Conservation (phyloP, 2,888 invertebrate species). For the Agrochola litura region DNA sequence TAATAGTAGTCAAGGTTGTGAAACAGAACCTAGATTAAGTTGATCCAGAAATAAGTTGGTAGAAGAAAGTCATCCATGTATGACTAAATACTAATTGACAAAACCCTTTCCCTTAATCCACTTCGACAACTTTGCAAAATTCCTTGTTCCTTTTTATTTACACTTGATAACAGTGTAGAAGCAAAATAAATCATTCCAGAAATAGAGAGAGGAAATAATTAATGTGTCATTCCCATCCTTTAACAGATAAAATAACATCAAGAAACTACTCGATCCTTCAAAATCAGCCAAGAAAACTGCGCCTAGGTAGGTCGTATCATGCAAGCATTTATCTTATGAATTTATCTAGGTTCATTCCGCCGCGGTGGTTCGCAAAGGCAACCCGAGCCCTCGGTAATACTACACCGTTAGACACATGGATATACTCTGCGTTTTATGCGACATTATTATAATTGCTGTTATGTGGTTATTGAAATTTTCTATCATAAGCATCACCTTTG, state of each 20-base stretch:
- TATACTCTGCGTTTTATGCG: conserved; percentile 55
- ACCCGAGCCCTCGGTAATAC: conserved; percentile 64
- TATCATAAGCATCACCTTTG: conserved; percentile 30
- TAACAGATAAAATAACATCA: conserved; percentile 38
- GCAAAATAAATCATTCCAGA: conserved; percentile 8
- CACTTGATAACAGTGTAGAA: background rate
- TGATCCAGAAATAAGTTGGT: background rate
- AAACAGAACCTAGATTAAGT: background rate
- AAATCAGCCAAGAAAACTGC: conserved; percentile 52
- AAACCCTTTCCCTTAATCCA: background rate
- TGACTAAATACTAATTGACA: background rate
- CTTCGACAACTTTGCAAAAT: background rate
- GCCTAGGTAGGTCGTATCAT: conserved; percentile 59
- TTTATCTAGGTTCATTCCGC: conserved; percentile 66
- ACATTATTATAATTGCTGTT: conserved; percentile 62
- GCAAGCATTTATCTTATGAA: conserved; percentile 59
- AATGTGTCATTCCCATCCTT: conserved; percentile 21
- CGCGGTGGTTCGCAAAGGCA: conserved; percentile 66
- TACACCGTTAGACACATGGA: conserved; percentile 54
- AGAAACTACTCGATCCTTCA: conserved; percentile 59
- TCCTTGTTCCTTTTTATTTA: background rate
- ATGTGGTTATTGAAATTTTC: conserved; percentile 54
- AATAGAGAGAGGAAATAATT: conserved; percentile 19
- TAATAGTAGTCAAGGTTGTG: background rate
- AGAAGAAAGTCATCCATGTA: background rate